Evolutionary conservation across 2,797 vertebrate species (phyloP), one percentile per base, ranked within the genome.

Genomic region (Syngnathus rostellatus): DNA sequence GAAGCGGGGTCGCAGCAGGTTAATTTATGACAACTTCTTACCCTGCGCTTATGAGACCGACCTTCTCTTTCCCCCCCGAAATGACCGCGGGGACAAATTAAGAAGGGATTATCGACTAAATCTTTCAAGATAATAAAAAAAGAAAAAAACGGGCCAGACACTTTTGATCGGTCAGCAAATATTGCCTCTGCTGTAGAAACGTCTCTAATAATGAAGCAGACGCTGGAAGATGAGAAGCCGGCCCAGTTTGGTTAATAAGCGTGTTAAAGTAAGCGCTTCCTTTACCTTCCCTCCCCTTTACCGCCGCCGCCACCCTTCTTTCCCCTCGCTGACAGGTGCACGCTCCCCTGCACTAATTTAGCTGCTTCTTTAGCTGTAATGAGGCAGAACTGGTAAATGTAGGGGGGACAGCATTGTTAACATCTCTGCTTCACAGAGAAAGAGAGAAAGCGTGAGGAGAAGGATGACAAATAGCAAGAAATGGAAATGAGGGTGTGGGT

Each of bases 381-480:
- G 88, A 90, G 83, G 88, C 84, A 90, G 87, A 89, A 90, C 89
- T 86, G 81, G 83, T 85, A 83, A 89, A 89, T 89, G 87, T 87
- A 86, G 21, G 41, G 41, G 81, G 81, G 81, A 86, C 83, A 85
- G 84, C 83, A 84, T 87, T 87, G 87, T 89, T 90, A 90, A 87
- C 87, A 87, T 85, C 77, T 81, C 81, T 81, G 84, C 87, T 86
- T 85, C 81, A 81, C 81, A 83, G 79, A 75, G 80, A 69, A 70
- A 81, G 45, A 11, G 31, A 37, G 55, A 58, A 58, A 58, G 55
- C 37, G 12, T 86, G 77, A 87, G 55, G 38, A 3, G 74, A 81
- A 67, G 77, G 70, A 76, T 86, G 77, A 87, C 81, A 83, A 84
- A 87, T 80, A 82, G 76, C 51, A 76, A 80, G 64, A 67, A 81